Evolutionary conservation across 1,140 invertebrate species (phyloP), one percentile per base, ranked within the genome.

Genomic region (Tachypleus tridentatus): DNA sequence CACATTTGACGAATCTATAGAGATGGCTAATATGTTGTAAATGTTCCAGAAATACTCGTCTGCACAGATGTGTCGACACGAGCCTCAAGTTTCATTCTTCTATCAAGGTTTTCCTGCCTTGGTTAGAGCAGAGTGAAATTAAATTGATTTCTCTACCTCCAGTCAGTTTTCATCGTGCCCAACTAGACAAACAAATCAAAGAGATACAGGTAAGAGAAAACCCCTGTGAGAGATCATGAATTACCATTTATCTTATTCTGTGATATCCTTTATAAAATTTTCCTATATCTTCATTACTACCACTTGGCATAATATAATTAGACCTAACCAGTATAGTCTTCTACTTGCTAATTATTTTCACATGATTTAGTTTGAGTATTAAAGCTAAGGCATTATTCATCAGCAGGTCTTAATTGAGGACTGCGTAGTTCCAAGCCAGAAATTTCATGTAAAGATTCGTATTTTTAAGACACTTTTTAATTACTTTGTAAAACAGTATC

Each of bases 31-130:
- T 29, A 29, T 29, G 29, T 29, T 29, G 29, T 50, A 51, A 48
- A n/a, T 51, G 9, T 65, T 61, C 10, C 51, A 80, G 91, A 52
- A 86, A 94, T 69, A 91, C 86, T 1, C 82, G 87, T 70, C 77
- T 95, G 9, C 89, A 93, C 73, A 92, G 89, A 0, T 91, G 89
- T 75, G 87, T 87, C 79, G 91, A 95, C 76, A 91, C 94, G 73
- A 94, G 91, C 74, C 87, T 88, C 67, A 93, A 93, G 75, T 97
- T 91, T 77, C 87, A 88, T 71, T 83, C 84, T 70, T 84, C 85
- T 3, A 84, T 90, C 64, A 92, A 95, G 70, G 82, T 83, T 2
- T 94, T 97, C 80, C 74, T 90, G 0, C 87, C 91, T 1, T 97
- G 93, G 93, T 75, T 97, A 58, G 79, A 85, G 51, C 86, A 89